Base-by-base conservation (phyloP, 2,797 vertebrate species). In the Tauraco hartlaubi region DNA sequence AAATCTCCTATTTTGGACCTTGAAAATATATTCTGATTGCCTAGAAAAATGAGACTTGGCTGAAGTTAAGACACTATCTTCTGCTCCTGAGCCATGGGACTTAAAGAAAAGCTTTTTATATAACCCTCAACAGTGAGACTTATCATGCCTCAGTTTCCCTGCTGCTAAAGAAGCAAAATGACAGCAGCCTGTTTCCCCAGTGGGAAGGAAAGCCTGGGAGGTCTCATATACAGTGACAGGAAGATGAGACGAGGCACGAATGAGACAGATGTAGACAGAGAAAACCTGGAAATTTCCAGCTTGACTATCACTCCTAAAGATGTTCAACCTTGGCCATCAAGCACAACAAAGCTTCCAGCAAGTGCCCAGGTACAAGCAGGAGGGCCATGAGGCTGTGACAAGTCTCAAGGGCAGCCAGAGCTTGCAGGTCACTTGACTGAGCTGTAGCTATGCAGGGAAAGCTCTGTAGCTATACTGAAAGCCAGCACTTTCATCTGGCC, bases 321-420 rank as follows among this genome's bases (percentile, higher is more conserved):
- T 18, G 26, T 43, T 90, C 41, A 74, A 4, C 64, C 49, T 37
- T 80, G 49, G 28, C 44, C 21, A 71, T 23, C 31, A 94, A 85
- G 85, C 66, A 74, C 52, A 62, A 2, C 15, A 46, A 85, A 85
- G 55, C 46, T 62, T 73, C 26, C 39, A 90, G 29, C 29, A 55
- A 72, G 39, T 22, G 69, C 61, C 29, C 59, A 69, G 14, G 35
- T 20, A 54, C 5, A 86, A 51, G 67, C 48, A 48, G 68, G 26
- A 74, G 37, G 33, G 31, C 41, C 44, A 80, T 2, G 1, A 84
- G 79, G 46, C 64, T 90, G 26, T 33, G 62, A 64, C 1, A 26
- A 44, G 29, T n/a, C 11, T 14, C 76, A 94, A 96, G 93, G 83
- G 46, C 69, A 88, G 90, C 37, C 94, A 94, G 69, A 78, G 39